A percentile compares a stretch with the other conserved stretches of the same genome.
Conservation (phyloP, 2,113 vertebrate genomes). For the Dicerorhinus sumatrensis region DNA sequence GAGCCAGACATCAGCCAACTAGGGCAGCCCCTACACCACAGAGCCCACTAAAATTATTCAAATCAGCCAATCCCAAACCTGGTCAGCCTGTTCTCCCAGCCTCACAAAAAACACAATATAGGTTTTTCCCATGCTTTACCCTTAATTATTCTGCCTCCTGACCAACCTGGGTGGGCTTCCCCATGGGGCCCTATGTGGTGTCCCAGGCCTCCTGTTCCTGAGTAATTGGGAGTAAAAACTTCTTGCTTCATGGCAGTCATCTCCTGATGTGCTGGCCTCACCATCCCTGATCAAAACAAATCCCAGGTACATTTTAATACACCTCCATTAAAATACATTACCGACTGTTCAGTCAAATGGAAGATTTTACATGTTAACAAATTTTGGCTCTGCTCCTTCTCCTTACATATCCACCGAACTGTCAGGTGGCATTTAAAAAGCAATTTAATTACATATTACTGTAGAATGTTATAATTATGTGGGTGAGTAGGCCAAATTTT, state of each 20-base stretch:
- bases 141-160: background rate
- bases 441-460: constrained; percentile 55
- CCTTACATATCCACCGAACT: background rate
- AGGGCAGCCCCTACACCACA: background rate
- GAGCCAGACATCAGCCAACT: too few species aligned
- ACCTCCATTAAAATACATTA: background rate
- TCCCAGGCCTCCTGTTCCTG: background rate
- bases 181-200: fast-evolving
- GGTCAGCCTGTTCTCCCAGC: background rate
- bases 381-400: background rate
- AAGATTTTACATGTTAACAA: constrained; percentile 35
- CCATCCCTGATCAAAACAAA: background rate
- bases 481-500: constrained; percentile 33
- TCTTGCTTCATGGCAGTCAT: background rate
- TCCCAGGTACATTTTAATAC: background rate
- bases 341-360: background rate
- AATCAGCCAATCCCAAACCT: background rate
- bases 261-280: background rate
- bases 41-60: background rate
- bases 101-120: background rate
- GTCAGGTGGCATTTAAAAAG: constrained; percentile 57
- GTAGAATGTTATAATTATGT: constrained; percentile 32
- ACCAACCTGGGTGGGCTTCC: background rate
- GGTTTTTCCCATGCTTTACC: background rate
- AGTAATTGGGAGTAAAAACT: background rate